phyloP scores from a whole-genome alignment of 1,140 invertebrate species.

The Melanaphis sacchari region DNA sequence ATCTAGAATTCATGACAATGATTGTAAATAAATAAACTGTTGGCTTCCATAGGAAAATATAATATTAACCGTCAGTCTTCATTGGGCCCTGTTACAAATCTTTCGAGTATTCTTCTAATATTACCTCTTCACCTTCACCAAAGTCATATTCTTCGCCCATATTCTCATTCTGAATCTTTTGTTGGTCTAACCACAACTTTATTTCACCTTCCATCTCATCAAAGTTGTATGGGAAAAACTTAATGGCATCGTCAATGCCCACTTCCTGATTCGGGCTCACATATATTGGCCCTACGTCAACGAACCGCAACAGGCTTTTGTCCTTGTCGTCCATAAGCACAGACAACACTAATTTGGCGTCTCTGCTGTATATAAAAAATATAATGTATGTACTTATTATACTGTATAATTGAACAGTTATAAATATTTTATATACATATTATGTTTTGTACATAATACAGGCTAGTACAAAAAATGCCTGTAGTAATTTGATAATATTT shows the following conservation, averaged over 20 bases:
- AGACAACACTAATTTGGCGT: conserved; percentile 61
- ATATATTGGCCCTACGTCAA: conserved; percentile 60
- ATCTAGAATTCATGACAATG: not conserved
- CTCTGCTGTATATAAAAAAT: conserved; percentile 11
- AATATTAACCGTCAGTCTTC: not conserved
- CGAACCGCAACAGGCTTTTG: conserved; percentile 61
- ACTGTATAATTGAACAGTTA: too few relatives aligned
- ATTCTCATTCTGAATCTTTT: not conserved
- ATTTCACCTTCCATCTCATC: conserved; percentile 44
- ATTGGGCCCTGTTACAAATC: not conserved
- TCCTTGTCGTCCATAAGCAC: conserved; percentile 59
- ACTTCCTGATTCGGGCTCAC: conserved; percentile 60
- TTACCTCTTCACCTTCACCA: not conserved
- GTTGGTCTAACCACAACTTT: not conserved
- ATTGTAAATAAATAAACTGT: not conserved
- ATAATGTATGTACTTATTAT: not conserved
- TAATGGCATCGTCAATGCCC: conserved; percentile 60
- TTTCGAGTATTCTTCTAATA: not conserved
- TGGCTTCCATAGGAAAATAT: not conserved
- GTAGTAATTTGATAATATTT: too few relatives aligned
- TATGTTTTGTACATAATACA: too few relatives aligned
- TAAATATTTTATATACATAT: too few relatives aligned
- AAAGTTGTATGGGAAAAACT: conserved; percentile 60
- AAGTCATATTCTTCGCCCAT: not conserved
- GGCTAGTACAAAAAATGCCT: too few relatives aligned